phyloP scores from a whole-genome alignment of 2,888 invertebrate genomes.

The Alsophila aescularia region DNA sequence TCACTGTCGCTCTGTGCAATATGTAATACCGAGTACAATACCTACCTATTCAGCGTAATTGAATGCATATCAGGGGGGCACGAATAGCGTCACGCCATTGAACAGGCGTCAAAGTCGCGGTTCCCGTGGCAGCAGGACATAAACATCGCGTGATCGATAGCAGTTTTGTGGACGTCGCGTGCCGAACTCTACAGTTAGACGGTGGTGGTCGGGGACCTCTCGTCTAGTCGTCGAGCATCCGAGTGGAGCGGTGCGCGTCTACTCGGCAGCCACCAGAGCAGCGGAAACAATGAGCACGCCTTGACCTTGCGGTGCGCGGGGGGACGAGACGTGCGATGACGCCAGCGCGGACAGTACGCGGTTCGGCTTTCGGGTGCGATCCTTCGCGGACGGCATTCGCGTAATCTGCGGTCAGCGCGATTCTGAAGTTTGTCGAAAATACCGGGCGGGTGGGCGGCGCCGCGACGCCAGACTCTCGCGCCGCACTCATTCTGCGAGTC shows the following conservation, averaged over 20 bases:
- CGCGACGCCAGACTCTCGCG: constrained; percentile 67
- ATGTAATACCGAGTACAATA: constrained; percentile 42
- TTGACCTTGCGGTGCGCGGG: constrained; percentile 81
- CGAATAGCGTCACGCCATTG: constrained; percentile 58
- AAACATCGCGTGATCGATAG: constrained; percentile 80
- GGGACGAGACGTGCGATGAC: constrained; percentile 77
- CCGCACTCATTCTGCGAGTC: constrained; percentile 78
- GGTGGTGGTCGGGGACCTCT: constrained; percentile 43
- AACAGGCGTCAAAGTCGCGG: constrained; percentile 48
- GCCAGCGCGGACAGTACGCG: constrained; percentile 78
- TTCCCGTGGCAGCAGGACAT: constrained; percentile 79
- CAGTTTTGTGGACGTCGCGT: constrained; percentile 52
- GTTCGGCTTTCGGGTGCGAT: constrained; percentile 83
- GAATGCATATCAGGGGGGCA: constrained; percentile 49
- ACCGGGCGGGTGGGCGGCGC: constrained; percentile 74
- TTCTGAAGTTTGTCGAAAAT: constrained; percentile 76
- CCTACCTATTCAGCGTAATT: constrained; percentile 43
- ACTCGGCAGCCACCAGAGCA: constrained; percentile 48
- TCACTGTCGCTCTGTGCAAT: constrained; percentile 28
- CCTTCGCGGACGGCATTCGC: constrained; percentile 82
- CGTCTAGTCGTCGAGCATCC: constrained; percentile 54
- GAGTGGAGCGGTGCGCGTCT: constrained; percentile 61
- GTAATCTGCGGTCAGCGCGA: constrained; percentile 80
- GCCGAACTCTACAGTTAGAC: constrained; percentile 42
- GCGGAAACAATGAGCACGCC: constrained; percentile 78